Base-by-base conservation (phyloP, 2,888 invertebrate species). In the Dolichopus griseipennis region DNA sequence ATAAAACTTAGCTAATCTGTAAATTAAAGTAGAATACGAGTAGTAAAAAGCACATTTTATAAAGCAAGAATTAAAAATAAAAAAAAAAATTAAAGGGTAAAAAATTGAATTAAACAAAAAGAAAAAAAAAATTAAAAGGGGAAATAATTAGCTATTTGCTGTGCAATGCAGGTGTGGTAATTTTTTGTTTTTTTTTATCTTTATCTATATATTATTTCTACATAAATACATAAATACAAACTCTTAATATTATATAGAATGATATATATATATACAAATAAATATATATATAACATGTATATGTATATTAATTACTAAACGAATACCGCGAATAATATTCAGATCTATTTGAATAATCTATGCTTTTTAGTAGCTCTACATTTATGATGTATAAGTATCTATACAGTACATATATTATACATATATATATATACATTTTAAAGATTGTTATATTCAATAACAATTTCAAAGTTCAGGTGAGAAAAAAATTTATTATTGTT, bases 61-160 rank as follows among this genome's bases (percentile, higher is more conserved):
- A 18, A 52, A 6, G 2, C 52, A 6, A 52, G 4, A 52, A 52
- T 15, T 7, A 52, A 52, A 18, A 52, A 52, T 52, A 15, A 52
- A 52, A n/a, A 15, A 52, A 12, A 41, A 41, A 41, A 41, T 12
- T 7, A 41, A 52, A 6, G 52, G 52, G 52, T 52, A 52, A 52
- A 52, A 43, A 52, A 52, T 52, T 52, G 18, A 52, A 37, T 37
- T 37, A 34, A 34, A 34, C 34, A 9, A 34, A 34, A 34, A 34
- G 12, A 37, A n/a, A 18, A 52, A 52, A 52, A 18, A 52, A 15
- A 52, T 52, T 18, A 52, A 52, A 52, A 18, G 52, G 52, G 52
- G 52, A 52, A 52, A 52, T 52, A 52, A 52, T 52, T 52, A 52
- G 52, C 52, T 52, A 52, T 52, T 52, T 52, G 18, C 52, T 52